Percentiles rank a stretch among this genome's conserved stretches.
phyloP scores from a whole-genome alignment of 2,113 vertebrate genomes.

The Actenoides hombroni region DNA sequence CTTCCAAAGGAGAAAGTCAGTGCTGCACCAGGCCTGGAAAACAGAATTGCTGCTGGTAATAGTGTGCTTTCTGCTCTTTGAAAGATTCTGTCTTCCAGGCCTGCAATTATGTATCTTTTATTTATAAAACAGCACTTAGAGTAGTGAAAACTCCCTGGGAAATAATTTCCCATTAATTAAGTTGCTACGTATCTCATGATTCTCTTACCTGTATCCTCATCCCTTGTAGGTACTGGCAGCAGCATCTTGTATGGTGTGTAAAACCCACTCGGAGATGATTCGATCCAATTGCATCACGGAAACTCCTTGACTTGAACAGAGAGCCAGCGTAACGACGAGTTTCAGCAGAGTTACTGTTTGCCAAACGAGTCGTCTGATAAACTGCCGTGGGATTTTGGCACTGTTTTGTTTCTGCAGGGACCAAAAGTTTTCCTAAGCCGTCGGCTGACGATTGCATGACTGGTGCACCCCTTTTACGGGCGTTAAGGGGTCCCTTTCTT shows the following conservation, averaged over 20 bases:
- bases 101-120: neutral
- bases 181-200: accelerated
- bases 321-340: neutral
- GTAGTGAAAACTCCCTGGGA: neutral
- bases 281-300: neutral
- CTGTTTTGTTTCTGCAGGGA: neutral
- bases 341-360: neutral
- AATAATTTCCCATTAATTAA: neutral
- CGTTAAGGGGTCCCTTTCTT: neutral
- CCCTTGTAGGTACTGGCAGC: neutral
- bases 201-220: neutral
- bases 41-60: neutral
- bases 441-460: accelerated
- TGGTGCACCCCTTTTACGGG: neutral
- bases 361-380: neutral
- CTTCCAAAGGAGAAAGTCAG: neutral
- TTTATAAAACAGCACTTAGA: neutral
- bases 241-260: neutral
- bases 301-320: neutral
- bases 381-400: neutral
- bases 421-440: neutral
- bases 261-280: neutral
- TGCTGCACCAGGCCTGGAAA: neutral
- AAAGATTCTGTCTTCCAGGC: neutral
- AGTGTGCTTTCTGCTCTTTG: neutral